Percentiles rank a stretch among this genome's conserved stretches.
Evolutionary conservation across 1,140 invertebrate species (phyloP).

Genomic region (Drosophila pruinosa): DNA sequence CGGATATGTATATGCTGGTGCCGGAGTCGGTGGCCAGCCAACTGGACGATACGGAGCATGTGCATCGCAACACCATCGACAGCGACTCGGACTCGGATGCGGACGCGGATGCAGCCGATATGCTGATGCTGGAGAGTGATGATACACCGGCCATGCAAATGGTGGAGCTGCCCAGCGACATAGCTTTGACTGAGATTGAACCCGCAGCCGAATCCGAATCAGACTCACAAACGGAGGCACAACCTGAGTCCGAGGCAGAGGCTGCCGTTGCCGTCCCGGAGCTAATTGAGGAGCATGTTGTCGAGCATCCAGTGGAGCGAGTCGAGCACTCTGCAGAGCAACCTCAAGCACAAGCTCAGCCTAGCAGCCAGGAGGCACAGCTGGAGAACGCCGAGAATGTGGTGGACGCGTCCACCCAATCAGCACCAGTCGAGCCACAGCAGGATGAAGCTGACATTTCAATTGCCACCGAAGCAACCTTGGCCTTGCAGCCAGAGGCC

Average conservation of each 20-base stretch:
- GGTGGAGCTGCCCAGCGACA: conserved; percentile 62
- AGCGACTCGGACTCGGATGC: conserved; percentile 21
- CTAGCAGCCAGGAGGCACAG: conserved; percentile 51
- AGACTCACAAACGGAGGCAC: not conserved
- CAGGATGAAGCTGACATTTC: conserved; percentile 12
- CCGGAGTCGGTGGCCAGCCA: conserved; percentile 64
- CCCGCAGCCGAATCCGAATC: conserved; percentile 15
- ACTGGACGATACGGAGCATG: conserved; percentile 62
- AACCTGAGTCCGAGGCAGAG: conserved; percentile 6
- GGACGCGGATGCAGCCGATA: conserved; percentile 48
- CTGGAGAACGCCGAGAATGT: conserved; percentile 44
- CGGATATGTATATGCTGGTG: conserved; percentile 72
- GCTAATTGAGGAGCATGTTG: conserved; percentile 59
- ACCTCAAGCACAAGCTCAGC: not conserved
- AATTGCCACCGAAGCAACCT: too few species aligned
- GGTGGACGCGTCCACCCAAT: conserved; percentile 45
- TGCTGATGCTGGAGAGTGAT: conserved; percentile 78
- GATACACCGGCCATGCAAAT: conserved; percentile 65
- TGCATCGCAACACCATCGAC: conserved; percentile 64
- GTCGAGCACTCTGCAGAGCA: not conserved
- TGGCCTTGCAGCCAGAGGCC: too few species aligned
- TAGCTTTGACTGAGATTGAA: conserved; percentile 37
- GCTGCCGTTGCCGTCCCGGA: conserved; percentile 28
- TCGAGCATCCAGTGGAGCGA: conserved; percentile 34
- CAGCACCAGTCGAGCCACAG: conserved; percentile 1